Evolutionary conservation across 1,140 invertebrate species (phyloP).

Genomic region (Apis dorsata): DNA sequence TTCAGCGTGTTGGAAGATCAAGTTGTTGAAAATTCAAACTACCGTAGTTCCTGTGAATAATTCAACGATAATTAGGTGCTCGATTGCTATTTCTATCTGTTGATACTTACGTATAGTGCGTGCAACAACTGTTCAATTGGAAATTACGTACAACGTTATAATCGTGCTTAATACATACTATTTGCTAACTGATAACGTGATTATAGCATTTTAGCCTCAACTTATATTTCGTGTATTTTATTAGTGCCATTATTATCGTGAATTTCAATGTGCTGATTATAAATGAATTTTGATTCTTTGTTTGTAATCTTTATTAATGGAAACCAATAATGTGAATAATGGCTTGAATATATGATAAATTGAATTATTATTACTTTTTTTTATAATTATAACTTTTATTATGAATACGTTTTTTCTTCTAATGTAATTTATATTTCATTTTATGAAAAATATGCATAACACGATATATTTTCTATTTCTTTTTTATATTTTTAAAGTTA

Average conservation of each 20-base stretch:
- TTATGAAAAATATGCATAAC: no score
- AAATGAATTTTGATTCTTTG: background rate
- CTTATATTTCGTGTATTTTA: slow-evolving; percentile 31
- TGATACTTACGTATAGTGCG: slow-evolving; percentile 38
- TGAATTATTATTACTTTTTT: no score
- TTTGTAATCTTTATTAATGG: background rate
- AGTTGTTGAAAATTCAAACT: background rate
- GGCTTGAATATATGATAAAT: background rate
- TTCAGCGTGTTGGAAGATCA: background rate
- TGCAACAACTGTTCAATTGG: slow-evolving; percentile 53
- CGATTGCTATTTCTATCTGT: slow-evolving; percentile 27
- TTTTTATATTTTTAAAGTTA: no score
- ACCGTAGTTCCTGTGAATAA: slow-evolving; percentile 10
- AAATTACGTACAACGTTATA: slow-evolving; percentile 30
- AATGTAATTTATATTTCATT: no score
- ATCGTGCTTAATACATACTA: slow-evolving; percentile 42
- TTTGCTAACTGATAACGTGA: slow-evolving; percentile 24
- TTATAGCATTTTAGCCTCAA: slow-evolving; percentile 30
- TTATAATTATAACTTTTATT: no score
- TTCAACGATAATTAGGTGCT: slow-evolving; percentile 8
- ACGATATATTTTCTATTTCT: no score
- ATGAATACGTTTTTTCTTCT: no score
- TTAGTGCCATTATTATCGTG: slow-evolving; percentile 37
- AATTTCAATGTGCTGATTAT: background rate
- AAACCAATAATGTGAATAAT: background rate